These are phyloP conservation scores for Dendrolimus houi DNA, from an alignment of 2,888 invertebrate species.

Conservation along the genomic window DNA sequence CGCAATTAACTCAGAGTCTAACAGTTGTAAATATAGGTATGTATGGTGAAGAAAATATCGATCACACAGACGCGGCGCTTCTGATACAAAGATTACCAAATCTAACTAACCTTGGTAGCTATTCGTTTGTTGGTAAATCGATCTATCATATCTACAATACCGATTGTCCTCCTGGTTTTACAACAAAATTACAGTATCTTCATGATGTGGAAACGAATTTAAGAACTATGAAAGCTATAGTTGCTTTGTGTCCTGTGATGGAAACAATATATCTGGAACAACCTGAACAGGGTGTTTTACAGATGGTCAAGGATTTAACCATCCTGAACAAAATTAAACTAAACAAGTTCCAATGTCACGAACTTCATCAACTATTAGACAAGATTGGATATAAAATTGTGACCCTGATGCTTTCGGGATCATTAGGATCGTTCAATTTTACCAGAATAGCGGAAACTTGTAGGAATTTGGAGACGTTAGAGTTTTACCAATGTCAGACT, in stretches of 20 bases:
- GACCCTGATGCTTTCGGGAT: conserved; percentile 76
- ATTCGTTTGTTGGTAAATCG: conserved; percentile 81
- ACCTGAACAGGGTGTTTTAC: conserved; percentile 73
- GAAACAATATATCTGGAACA: conserved; percentile 81
- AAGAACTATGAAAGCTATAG: conserved; percentile 76
- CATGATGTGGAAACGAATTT: conserved; percentile 80
- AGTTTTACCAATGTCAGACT: conserved; percentile 81
- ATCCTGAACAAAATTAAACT: conserved; percentile 76
- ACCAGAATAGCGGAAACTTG: conserved; percentile 77
- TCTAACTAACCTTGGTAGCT: conserved; percentile 79
- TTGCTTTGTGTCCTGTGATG: conserved; percentile 77
- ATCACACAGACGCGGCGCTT: conserved; percentile 79
- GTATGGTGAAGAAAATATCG: conserved; percentile 82
- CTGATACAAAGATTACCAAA: conserved; percentile 79
- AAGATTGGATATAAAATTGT: conserved; percentile 71
- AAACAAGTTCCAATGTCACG: conserved; percentile 78
- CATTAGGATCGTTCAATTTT: conserved; percentile 75
- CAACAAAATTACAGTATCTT: conserved; percentile 80
- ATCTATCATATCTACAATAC: conserved; percentile 73
- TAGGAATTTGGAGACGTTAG: conserved; percentile 77
- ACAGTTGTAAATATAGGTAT: conserved; percentile 81
- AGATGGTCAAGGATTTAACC: conserved; percentile 62
- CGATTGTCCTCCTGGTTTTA: conserved; percentile 69
- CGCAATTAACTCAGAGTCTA: conserved; percentile 70
- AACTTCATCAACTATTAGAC: conserved; percentile 75